Evolutionary conservation across 1,140 invertebrate genomes (phyloP).

Genomic region (Scaptomyza montana): DNA sequence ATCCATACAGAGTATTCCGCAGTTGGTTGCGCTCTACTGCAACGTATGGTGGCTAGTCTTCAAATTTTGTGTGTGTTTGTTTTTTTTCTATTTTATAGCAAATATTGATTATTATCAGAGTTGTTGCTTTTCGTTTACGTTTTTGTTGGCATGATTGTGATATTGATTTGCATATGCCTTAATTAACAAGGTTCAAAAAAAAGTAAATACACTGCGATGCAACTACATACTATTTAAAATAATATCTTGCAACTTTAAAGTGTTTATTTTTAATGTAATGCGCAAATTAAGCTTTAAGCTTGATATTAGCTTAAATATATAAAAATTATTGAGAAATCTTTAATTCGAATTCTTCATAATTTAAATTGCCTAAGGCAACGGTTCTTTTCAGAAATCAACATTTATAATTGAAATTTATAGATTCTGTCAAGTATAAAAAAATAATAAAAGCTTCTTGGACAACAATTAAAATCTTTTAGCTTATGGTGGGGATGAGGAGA

Average conservation of each 20-base stretch:
- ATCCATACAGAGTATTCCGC: too few relatives aligned
- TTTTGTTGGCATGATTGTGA: slow-evolving; percentile 17
- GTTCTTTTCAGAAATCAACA: too few relatives aligned
- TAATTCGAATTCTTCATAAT: too few relatives aligned
- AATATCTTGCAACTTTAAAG: slow-evolving; percentile 20
- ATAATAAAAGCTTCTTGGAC: background rate
- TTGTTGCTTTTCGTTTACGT: background rate
- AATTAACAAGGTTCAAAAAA: slow-evolving; percentile 13
- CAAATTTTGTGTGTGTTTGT: background rate
- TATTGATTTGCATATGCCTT: slow-evolving; percentile 22
- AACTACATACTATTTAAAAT: slow-evolving; percentile 30
- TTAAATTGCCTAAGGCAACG: background rate
- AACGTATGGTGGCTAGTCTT: slow-evolving; percentile 26
- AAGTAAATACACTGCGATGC: background rate
- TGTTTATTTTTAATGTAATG: background rate
- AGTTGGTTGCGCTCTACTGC: too few relatives aligned
- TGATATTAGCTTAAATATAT: background rate
- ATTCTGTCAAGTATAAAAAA: background rate
- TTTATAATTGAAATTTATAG: background rate
- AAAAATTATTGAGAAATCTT: background rate
- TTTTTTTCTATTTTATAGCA: background rate
- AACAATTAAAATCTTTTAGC: background rate
- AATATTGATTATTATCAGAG: background rate
- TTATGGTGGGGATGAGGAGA: background rate
- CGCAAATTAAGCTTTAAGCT: slow-evolving; percentile 4